A percentile compares a stretch with the other conserved stretches of the same genome.
phyloP scores from a whole-genome alignment of 2,113 vertebrate genomes.

The Peromyscus maniculatus region DNA sequence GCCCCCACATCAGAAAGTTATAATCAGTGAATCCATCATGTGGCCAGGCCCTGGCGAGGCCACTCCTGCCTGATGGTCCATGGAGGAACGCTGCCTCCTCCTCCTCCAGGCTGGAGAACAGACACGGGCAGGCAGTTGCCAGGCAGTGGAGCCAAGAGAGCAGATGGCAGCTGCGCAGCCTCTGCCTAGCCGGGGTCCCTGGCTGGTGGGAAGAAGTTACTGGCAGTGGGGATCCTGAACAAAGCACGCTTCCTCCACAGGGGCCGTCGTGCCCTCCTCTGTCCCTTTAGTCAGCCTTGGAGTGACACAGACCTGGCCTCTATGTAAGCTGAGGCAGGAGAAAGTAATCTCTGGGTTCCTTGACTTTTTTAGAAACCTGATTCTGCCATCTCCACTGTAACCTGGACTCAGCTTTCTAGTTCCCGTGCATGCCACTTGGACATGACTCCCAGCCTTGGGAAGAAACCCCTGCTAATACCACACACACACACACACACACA shows the following conservation, averaged over 20 bases:
- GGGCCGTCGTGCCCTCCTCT: background rate
- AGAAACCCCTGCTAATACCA: background rate
- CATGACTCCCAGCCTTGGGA: constrained; percentile 5
- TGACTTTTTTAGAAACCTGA: background rate
- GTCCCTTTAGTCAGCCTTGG: background rate
- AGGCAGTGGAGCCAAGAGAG: constrained; percentile 62
- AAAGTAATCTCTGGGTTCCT: background rate
- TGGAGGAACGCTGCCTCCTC: constrained; percentile 70
- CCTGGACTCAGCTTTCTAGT: constrained; percentile 19
- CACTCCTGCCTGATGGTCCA: constrained; percentile 68
- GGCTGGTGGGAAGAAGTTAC: constrained; percentile 5
- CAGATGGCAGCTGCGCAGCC: constrained; percentile 68
- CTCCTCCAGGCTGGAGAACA: constrained; percentile 54
- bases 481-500: background rate
- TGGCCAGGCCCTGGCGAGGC: constrained; percentile 58
- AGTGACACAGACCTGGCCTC: background rate
- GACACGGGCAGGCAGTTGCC: constrained; percentile 66
- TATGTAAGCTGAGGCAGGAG: background rate
- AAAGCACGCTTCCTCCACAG: background rate
- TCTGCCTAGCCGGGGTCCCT: constrained; percentile 14
- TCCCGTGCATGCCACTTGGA: background rate
- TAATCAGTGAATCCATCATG: constrained; percentile 78
- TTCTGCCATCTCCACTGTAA: constrained; percentile 20
- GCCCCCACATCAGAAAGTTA: constrained; percentile 75
- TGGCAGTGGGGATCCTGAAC: background rate